A percentile compares a stretch with the other conserved stretches of the same genome.
Evolutionary conservation across 2,113 vertebrate species (phyloP).

Genomic region (Bostrychus sinensis): DNA sequence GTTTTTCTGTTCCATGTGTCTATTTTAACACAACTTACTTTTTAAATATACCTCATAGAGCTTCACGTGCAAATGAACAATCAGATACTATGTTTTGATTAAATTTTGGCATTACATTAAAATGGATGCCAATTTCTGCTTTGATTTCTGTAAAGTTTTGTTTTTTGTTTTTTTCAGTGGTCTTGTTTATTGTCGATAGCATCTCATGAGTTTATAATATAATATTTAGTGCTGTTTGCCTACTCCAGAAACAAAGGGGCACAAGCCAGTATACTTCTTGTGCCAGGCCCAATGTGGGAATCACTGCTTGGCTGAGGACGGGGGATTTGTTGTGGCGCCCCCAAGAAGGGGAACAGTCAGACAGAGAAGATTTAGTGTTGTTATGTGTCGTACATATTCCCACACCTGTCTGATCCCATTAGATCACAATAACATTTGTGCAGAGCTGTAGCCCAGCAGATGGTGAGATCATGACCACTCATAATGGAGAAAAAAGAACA

Average conservation of each 20-base stretch:
- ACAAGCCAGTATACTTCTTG: too few relatives aligned
- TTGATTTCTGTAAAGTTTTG: background rate
- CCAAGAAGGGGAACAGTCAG: too few relatives aligned
- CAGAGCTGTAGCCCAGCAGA: slow-evolving; percentile 42
- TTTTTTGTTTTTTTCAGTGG: too few relatives aligned
- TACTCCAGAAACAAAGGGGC: too few relatives aligned
- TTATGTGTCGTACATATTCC: slow-evolving; percentile 9
- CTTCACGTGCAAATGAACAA: background rate
- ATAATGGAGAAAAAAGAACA: slow-evolving; percentile 49
- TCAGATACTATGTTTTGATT: background rate
- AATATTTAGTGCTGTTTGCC: too few relatives aligned
- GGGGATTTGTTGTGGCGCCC: too few relatives aligned
- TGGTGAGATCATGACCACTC: slow-evolving; percentile 50
- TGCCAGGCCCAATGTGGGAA: too few relatives aligned
- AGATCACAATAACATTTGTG: slow-evolving; percentile 28
- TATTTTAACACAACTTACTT: too few relatives aligned
- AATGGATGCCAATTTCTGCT: background rate
- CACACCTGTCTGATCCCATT: slow-evolving; percentile 51
- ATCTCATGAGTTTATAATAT: background rate
- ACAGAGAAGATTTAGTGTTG: background rate
- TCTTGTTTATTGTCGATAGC: too few relatives aligned
- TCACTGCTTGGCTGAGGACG: too few relatives aligned
- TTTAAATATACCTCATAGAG: background rate
- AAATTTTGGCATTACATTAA: background rate
- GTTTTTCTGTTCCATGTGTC: too few relatives aligned